Evolutionary conservation across 2,113 vertebrate species (phyloP).

Genomic region (Octodon degus): DNA sequence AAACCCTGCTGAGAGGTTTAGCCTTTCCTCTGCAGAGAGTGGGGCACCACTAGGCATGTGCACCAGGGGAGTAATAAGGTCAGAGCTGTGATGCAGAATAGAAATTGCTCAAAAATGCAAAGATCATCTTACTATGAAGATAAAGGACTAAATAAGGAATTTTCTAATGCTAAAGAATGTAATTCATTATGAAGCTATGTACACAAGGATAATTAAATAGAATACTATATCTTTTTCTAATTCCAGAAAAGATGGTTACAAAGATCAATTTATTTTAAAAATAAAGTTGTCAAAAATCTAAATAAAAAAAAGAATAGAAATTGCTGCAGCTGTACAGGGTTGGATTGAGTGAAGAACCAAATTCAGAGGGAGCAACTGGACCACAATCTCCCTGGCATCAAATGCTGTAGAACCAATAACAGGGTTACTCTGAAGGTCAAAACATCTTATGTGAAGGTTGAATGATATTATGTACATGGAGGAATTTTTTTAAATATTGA

Average conservation of each 20-base stretch:
- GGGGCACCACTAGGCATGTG: neutral
- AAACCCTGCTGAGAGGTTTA: neutral
- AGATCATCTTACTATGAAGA: neutral
- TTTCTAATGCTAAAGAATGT: neutral
- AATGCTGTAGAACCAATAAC: neutral
- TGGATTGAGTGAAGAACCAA: neutral
- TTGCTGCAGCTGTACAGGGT: rapidly evolving
- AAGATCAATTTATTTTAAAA: neutral
- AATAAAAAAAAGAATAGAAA: neutral
- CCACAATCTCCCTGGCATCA: neutral
- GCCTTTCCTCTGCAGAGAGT: neutral
- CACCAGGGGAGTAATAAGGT: too few species aligned
- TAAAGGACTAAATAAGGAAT: neutral
- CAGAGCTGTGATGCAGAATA: neutral
- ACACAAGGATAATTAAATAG: neutral
- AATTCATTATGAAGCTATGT: neutral
- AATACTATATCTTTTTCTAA: neutral
- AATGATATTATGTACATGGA: neutral
- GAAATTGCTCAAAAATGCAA: neutral
- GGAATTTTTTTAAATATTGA: neutral
- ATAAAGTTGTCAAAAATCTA: neutral
- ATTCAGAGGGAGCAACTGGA: neutral
- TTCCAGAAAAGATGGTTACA: neutral
- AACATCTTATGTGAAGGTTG: neutral
- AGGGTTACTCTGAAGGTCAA: neutral